A percentile compares a stretch with the other conserved stretches of the same genome.
Evolutionary conservation across 2,113 vertebrate species (phyloP).

Genomic region (Oreochromis niloticus): DNA sequence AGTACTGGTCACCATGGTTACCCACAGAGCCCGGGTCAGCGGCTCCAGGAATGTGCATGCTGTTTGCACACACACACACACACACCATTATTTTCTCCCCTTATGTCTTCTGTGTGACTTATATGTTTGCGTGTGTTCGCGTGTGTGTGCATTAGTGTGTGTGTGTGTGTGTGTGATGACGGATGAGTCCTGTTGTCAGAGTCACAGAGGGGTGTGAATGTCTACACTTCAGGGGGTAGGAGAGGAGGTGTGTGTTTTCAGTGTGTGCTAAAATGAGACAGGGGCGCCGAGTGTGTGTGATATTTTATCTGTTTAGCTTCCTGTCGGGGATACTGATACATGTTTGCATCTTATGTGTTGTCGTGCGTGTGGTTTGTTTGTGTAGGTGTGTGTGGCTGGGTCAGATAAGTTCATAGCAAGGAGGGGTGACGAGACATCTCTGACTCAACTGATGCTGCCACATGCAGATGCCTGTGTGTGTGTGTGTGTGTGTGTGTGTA

Average conservation of each 20-base stretch:
- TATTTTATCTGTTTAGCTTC: conserved; percentile 5
- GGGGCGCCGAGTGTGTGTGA: background rate
- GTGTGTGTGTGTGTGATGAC: conserved; percentile 31
- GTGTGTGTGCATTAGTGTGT: background rate
- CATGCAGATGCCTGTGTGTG: background rate
- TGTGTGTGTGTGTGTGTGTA: background rate
- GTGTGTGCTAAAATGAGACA: conserved; percentile 8
- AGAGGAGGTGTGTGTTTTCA: conserved; percentile 32
- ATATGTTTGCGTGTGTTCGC: background rate
- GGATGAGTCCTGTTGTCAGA: conserved; percentile 55
- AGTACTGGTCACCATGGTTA: conserved; percentile 69
- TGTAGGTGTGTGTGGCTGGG: conserved; percentile 8
- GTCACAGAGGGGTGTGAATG: conserved; percentile 51
- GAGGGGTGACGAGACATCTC: conserved; percentile 25
- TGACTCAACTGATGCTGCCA: conserved; percentile 26
- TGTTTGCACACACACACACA: conserved; percentile 29
- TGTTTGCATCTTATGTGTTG: conserved; percentile 15
- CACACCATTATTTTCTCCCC: conserved; percentile 36
- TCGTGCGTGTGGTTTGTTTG: background rate
- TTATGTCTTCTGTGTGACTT: background rate
- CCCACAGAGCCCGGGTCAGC: conserved; percentile 67
- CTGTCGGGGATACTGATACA: background rate
- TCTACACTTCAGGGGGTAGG: conserved; percentile 47
- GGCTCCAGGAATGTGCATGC: conserved; percentile 65
- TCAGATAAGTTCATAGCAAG: conserved; percentile 42